Evolutionary conservation across 2,888 invertebrate genomes (phyloP), one percentile per base, ranked within the genome.

Genomic region (Trichopoda pennipes): DNA sequence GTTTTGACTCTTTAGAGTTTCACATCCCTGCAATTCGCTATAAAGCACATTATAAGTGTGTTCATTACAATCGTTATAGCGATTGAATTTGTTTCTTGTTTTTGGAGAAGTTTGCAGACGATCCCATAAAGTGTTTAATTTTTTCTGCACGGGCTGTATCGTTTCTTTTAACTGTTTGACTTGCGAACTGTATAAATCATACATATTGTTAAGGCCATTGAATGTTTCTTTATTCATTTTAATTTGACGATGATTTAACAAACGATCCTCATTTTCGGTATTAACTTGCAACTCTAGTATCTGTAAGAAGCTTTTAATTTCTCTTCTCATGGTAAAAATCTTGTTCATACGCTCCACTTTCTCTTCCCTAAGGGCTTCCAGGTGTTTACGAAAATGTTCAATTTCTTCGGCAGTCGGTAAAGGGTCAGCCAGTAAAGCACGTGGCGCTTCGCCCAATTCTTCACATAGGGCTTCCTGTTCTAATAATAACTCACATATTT

Each of bases 1-100:
- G 88, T 97, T 97, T 86, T 95, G 94, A 51, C 93, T 92, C 85
- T 96, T 96, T 73, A 96, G 92, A 28, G 93, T 92, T 87, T 97
- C 95, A 87, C 96, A 96, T 6, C 95, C 92, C 63, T 93, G 92
- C 32, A 97, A 92, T 91, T 98, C 97, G 17, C 92, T 91, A 76
- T 93, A 93, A 19, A 90, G 85, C 3, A 88, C 83, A 53, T 90
- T 88, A 68, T 88, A 89, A 0, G 89, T 90, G 1, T 84, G 84
- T 66, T 90, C 90, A 2, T 86, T 88, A 49, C 87, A 90, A 8
- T 87, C 86, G 0, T 84, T 87, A n/a, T 87, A 86, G 0, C 87
- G 92, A 35, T 94, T 90, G 89, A 95, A 95, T 68, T 92, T 92
- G 75, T 94, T 93, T 19, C 94, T 92, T 68, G 94, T 93, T 8